Evolutionary conservation across 2,888 invertebrate genomes (phyloP).

Genomic region (Scaptodrosophila latifasciaeformis): DNA sequence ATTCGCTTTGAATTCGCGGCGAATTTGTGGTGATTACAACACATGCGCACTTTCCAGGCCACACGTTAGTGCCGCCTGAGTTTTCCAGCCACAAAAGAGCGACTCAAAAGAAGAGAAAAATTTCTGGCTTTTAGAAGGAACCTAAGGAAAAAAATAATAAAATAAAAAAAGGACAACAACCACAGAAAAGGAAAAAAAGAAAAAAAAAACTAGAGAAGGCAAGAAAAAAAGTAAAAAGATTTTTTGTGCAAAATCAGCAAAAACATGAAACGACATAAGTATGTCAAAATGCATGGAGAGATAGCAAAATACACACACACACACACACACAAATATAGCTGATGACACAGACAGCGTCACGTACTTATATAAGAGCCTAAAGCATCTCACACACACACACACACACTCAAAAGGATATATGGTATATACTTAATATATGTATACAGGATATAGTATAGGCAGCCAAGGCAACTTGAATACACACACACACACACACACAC

Average conservation of each 20-base stretch:
- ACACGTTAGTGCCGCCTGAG: constrained; percentile 9
- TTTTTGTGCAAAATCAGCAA: constrained; percentile 65
- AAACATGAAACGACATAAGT: constrained; percentile 67
- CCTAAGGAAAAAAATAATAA: constrained; percentile 44
- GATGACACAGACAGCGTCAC: constrained; percentile 35
- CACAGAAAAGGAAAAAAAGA: constrained; percentile 35
- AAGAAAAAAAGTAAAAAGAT: constrained; percentile 45
- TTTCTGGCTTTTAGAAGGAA: constrained; percentile 22
- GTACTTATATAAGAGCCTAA: constrained; percentile 61
- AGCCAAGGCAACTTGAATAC: too few relatives aligned
- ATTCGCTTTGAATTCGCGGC: constrained; percentile 48
- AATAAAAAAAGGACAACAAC: constrained; percentile 11
- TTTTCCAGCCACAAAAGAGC: constrained; percentile 45
- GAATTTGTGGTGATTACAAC: constrained; percentile 43
- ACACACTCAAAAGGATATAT: too few relatives aligned
- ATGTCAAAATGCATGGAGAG: constrained; percentile 66
- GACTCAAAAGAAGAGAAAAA: too few relatives aligned
- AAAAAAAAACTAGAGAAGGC: constrained; percentile 20
- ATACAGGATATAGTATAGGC: too few relatives aligned
- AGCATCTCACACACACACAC: constrained; percentile 60
- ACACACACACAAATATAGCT: constrained; percentile 13
- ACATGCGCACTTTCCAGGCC: constrained; percentile 55
- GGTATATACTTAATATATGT: constrained; percentile 17
- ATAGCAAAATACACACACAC: constrained; percentile 29
- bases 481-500: constrained; percentile 4